Evolutionary conservation across 2,797 vertebrate genomes (phyloP).

Genomic region (Falco rusticolus): DNA sequence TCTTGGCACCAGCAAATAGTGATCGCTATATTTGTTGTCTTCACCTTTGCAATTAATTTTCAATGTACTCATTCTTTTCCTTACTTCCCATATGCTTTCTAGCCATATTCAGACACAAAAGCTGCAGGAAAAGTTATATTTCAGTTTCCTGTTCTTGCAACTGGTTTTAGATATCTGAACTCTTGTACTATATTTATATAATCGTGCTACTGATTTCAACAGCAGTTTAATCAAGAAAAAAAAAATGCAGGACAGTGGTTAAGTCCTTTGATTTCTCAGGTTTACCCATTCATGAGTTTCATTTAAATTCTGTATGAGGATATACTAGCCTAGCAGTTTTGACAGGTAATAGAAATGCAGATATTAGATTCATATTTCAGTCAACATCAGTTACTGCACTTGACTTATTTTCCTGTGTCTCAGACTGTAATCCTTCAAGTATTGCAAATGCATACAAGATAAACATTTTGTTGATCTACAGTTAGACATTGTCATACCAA

Average conservation of each 20-base stretch:
- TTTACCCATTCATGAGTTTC: not conserved
- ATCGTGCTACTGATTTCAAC: not conserved
- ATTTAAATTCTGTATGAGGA: not conserved
- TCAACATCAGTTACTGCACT: not conserved
- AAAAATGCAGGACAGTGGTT: not conserved
- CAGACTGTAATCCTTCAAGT: not conserved
- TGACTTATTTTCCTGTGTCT: not conserved
- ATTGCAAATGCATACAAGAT: not conserved
- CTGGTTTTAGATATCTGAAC: not conserved
- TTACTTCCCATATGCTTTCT: not conserved
- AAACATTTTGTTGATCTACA: not conserved
- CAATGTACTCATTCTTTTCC: not conserved
- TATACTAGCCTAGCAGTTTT: not conserved
- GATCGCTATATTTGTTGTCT: not conserved
- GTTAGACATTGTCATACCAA: not conserved
- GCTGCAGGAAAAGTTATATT: not conserved
- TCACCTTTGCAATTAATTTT: not conserved
- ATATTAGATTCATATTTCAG: not conserved
- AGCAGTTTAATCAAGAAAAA: not conserved
- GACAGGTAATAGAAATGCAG: not conserved
- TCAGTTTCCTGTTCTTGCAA: not conserved
- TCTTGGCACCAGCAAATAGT: not conserved
- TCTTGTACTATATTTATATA: accelerated
- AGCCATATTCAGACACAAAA: not conserved
- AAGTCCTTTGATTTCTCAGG: not conserved